phyloP scores from a whole-genome alignment of 1,140 invertebrate genomes.

The Rhynchophorus ferrugineus region DNA sequence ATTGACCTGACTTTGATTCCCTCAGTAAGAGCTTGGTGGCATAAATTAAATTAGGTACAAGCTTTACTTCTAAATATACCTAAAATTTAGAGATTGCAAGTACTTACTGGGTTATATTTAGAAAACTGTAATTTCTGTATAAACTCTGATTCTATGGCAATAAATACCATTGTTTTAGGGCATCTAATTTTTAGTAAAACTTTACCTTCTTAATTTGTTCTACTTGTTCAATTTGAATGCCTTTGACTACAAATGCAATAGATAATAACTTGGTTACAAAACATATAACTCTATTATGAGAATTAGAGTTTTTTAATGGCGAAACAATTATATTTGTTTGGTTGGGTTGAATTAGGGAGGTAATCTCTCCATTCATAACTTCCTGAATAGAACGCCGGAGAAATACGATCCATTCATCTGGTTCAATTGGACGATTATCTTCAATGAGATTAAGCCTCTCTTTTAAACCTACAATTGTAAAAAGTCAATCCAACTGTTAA shows the following conservation, averaged over 20 bases:
- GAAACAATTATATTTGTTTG: constrained; percentile 59
- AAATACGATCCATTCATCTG: constrained; percentile 76
- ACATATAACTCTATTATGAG: constrained; percentile 54
- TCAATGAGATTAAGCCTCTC: constrained; percentile 38
- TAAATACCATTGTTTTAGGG: too few relatives aligned
- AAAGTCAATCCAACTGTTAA: neutral
- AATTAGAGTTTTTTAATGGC: constrained; percentile 57
- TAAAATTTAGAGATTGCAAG: too few relatives aligned
- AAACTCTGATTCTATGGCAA: too few relatives aligned
- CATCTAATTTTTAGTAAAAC: too few relatives aligned
- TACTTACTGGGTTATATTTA: too few relatives aligned
- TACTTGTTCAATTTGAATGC: constrained; percentile 46
- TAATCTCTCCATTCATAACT: constrained; percentile 65
- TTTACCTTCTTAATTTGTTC: constrained; percentile 51
- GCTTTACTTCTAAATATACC: constrained; percentile 66
- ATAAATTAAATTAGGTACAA: constrained; percentile 69
- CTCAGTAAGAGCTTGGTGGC: constrained; percentile 58
- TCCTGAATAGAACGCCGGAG: constrained; percentile 60
- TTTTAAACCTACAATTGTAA: constrained; percentile 17
- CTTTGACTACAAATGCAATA: constrained; percentile 57
- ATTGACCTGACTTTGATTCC: constrained; percentile 31
- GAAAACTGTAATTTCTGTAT: too few relatives aligned
- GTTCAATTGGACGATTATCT: constrained; percentile 59
- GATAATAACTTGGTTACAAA: constrained; percentile 63
- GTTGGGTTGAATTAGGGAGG: constrained; percentile 61